Evolutionary conservation across 2,113 vertebrate species (phyloP), one percentile per base, ranked within the genome.

Genomic region (Tenrec ecaudatus): DNA sequence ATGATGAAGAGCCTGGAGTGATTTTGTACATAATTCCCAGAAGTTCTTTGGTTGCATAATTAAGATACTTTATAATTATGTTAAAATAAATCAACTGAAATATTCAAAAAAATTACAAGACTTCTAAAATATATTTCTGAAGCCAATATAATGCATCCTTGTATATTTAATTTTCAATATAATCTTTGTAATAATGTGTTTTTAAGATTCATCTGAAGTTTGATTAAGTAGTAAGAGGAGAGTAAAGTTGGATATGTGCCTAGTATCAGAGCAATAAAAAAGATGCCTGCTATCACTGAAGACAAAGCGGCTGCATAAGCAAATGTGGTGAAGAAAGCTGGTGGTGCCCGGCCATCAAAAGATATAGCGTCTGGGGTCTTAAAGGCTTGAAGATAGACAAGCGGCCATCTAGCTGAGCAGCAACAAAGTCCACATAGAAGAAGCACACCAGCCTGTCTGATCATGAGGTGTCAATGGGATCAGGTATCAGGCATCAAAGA

Each of bases 1-100:
- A 96, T 96, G 93, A 94, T 95, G 81, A 97, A 96, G 91, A 95
- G 96, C 66, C 43, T 96, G 75, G 33, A 69, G 15, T 92, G 82
- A 92, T 76, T 93, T 96, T 97, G 80, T 33, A 60, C 12, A 36
- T 58, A 69, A 91, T 94, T 96, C 93, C 90, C 89, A 90, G 95
- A 81, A 84, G 94, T 75, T 96, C 1, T 0, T 96, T 95, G 88
- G 19, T 87, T 96, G 22, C 40, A 60, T 97, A 96, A 97, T 97
- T 96, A 97, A 36, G 40, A 66, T 27, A 88, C 5, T 2, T 96
- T 97, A 53, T 53, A 96, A 96, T 97, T 95, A 86, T 36, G 95
- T 96, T 96, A 82, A 69, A 40, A 66, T 90, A 96, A 96, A 94
- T 92, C 82, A 95, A 36, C 60, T 93, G 58, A 71, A 0, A 8